phyloP scores from a whole-genome alignment of 1,140 invertebrate genomes.

The Aphis craccivora region DNA sequence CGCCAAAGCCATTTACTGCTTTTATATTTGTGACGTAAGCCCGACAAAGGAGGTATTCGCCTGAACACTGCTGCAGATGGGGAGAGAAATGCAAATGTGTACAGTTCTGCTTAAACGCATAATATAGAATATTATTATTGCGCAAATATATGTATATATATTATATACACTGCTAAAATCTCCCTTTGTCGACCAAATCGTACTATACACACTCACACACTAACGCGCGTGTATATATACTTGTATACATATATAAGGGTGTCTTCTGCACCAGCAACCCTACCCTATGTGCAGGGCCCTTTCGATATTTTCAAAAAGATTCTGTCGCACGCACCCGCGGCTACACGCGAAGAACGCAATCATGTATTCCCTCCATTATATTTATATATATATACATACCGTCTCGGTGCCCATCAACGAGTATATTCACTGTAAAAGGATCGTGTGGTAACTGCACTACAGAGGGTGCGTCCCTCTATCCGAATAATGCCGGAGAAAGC shows the following conservation, averaged over 20 bases:
- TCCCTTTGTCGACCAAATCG: neutral
- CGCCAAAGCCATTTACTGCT: neutral
- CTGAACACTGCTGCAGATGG: neutral
- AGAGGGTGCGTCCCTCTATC: conserved; percentile 40
- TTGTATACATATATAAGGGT: conserved; percentile 7
- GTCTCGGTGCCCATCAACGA: neutral
- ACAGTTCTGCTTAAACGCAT: neutral
- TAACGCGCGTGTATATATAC: neutral
- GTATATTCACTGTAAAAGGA: conserved; percentile 16
- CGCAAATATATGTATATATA: neutral
- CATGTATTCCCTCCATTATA: conserved; percentile 36
- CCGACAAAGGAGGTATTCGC: conserved; percentile 4
- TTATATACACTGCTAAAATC: neutral
- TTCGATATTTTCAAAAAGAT: conserved; percentile 44
- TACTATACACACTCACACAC: neutral
- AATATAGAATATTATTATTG: conserved; percentile 28
- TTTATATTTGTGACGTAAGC: neutral
- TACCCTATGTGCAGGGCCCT: neutral
- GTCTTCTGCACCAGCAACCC: conserved; percentile 25
- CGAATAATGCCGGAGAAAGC: conserved; percentile 35
- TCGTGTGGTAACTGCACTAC: neutral
- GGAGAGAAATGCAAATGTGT: conserved; percentile 49
- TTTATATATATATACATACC: neutral
- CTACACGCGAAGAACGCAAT: conserved; percentile 39
- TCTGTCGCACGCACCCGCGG: conserved; percentile 22